These are phyloP conservation scores for Polypterus bichir DNA, from an alignment of 2,113 vertebrate genomes.

Conservation along the genomic window DNA sequence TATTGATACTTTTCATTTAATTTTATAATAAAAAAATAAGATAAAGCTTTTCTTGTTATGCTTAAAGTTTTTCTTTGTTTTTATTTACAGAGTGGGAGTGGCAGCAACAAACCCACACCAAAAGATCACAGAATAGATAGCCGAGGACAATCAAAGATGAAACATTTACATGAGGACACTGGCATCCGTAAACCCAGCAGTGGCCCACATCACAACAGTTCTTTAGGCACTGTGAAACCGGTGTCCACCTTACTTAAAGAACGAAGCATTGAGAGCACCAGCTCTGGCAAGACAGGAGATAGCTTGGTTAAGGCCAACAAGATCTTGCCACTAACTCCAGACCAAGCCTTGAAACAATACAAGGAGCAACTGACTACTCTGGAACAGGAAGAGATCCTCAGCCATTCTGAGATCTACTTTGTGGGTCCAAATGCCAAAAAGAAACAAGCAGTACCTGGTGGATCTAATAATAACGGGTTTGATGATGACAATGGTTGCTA, in stretches of 20 bases:
- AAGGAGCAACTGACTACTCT: slow-evolving; percentile 70
- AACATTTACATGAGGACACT: slow-evolving; percentile 82
- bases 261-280: slow-evolving; percentile 58
- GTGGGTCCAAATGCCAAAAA: slow-evolving; percentile 92
- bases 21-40: not conserved
- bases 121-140: slow-evolving; percentile 54
- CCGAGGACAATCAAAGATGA: slow-evolving; percentile 74
- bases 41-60: not conserved
- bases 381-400: slow-evolving; percentile 80
- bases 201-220: slow-evolving; percentile 46
- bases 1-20: not conserved
- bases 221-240: slow-evolving; percentile 47
- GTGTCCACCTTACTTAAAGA: slow-evolving; percentile 58
- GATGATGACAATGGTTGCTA: slow-evolving; percentile 92
- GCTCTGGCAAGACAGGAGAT: slow-evolving; percentile 38
- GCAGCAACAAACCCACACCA: slow-evolving; percentile 50
- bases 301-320: slow-evolving; percentile 44
- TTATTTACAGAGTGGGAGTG: slow-evolving; percentile 35
- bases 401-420: slow-evolving; percentile 79
- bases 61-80: slow-evolving; percentile 1
- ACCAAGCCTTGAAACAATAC: slow-evolving; percentile 81
- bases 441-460: slow-evolving; percentile 69
- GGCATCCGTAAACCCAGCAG: slow-evolving; percentile 60
- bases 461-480: slow-evolving; percentile 81
- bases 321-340: slow-evolving; percentile 57